Base-by-base conservation (phyloP, 2,113 vertebrate species). In the Orthonyx spaldingii region DNA sequence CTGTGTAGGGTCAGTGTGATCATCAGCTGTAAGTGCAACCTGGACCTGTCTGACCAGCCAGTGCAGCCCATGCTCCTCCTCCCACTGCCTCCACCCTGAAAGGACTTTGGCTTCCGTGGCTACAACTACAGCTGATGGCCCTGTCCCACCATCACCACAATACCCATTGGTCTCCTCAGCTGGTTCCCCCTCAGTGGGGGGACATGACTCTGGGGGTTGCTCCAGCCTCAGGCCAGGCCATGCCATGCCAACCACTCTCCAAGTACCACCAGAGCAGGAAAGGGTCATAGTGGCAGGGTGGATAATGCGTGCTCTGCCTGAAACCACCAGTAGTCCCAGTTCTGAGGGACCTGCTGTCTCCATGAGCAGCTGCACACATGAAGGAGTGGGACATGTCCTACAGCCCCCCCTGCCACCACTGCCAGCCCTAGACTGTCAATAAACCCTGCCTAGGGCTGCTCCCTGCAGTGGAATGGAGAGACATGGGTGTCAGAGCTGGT, bases 1-100 rank as follows among this genome's bases (percentile, higher is more conserved):
- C 94, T 99, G 98, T 98, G 98, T 35, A 98, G 98, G 9, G 98
- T 99, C 2, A 98, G 98, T 2, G 98, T 98, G 79, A 98, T 98
- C 82, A 98, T 98, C 74, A 98, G 97, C 97, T 98, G 97, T 98
- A 96, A 98, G 50, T 99, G 98, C 93, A 97, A 99, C 94, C 96
- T 99, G 76, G 98, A 99, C 91, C 74, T 98, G 84, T 95, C 98
- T 5, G 93, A 98, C 2, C 21, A 98, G 97, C 1, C 33, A 97
- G 19, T 99, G 98, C 88, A 98, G 98, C 71, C 98, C 98, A 35
- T 97, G 93, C 14, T 99, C 99, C 69, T 98, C 98, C n/a, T 99
- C 99, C 94, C 97, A 98, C 97, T 57, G 98, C 61, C 98, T 99
- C 6, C 98, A 99, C 68, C 94, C 98, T 22, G 97, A 98, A 91